Conservation (phyloP, 2,113 vertebrate genomes). For the Aegotheles bennettii region DNA sequence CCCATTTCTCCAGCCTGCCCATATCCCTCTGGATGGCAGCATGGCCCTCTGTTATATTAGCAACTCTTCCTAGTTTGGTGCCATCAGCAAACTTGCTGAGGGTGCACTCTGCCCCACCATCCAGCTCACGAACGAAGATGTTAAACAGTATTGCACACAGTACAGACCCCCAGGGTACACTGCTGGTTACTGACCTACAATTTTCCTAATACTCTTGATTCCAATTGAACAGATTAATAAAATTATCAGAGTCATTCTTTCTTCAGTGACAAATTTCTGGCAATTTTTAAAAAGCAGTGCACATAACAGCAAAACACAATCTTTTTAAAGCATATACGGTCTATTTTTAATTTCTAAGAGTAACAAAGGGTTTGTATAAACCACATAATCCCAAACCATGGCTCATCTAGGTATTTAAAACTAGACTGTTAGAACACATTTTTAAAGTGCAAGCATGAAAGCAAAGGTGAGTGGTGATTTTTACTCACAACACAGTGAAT, state of each 20-base stretch:
- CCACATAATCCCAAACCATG: background rate
- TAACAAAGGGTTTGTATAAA: background rate
- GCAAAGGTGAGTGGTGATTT: background rate
- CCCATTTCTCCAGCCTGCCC: background rate
- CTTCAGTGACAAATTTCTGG: background rate
- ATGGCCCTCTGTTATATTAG: rapidly evolving
- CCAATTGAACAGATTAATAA: background rate
- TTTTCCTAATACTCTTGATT: background rate
- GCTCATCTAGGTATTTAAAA: background rate
- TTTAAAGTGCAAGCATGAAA: background rate
- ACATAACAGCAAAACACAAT: background rate
- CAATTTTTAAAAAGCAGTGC: background rate
- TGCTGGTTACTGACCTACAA: background rate
- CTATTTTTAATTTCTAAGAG: background rate
- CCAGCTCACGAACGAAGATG: background rate
- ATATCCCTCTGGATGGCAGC: background rate
- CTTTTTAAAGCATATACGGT: background rate
- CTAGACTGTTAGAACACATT: background rate
- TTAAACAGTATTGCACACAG: background rate
- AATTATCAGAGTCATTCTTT: background rate
- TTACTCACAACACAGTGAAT: rapidly evolving
- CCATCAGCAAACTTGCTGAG: background rate
- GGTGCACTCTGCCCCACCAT: background rate
- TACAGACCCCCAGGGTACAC: background rate
- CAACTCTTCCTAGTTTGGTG: background rate